Evolutionary conservation across 2,113 vertebrate species (phyloP), one percentile per base, ranked within the genome.

Genomic region (Vulpes lagopus): DNA sequence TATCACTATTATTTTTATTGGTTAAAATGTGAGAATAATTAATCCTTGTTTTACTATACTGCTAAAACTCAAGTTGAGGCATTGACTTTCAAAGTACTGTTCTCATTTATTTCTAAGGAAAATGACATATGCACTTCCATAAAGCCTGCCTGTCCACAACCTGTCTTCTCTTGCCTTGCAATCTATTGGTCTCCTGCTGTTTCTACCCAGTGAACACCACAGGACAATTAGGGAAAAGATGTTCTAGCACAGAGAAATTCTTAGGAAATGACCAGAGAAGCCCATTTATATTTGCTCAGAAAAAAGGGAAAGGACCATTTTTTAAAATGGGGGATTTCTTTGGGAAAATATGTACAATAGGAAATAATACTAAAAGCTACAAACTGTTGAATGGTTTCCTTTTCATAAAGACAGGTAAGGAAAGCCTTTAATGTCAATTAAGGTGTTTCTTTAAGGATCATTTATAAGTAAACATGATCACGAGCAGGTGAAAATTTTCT

Each of bases 241-340:
- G 62, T 11, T 65, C 65, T 11, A 82, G 62, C 85, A 82, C 73
- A 93, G 60, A 93, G 19, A 92, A 57, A 59, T 81, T 86, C 65
- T 73, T 83, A 83, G 55, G 35, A 60, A 35, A 92, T 30, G 19
- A 85, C 19, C 67, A 88, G 43, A 87, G 32, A 97, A 74, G 14
- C 0, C 53, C 25, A 57, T 23, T 60, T 82, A 49, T 60, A 95
- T 38, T 8, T 94, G 20, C 23, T 73, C 49, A 23, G 67, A 27
- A 80, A 86, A n/a, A 88, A 86, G 22, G 86, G 51, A 94, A 95
- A 95, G 78, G n/a, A 82, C 30, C 22, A 71, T 91, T 82, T 88
- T 20, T 84, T n/a, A 64, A 62, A 60, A 74, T 5, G 25, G 53
- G 11, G 22, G 8, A 59, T 91, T 53, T 88, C 53, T 76, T 27